A percentile compares a stretch with the other conserved stretches of the same genome.
Evolutionary conservation across 2,797 vertebrate species (phyloP).

Genomic region (Fratercula arctica): DNA sequence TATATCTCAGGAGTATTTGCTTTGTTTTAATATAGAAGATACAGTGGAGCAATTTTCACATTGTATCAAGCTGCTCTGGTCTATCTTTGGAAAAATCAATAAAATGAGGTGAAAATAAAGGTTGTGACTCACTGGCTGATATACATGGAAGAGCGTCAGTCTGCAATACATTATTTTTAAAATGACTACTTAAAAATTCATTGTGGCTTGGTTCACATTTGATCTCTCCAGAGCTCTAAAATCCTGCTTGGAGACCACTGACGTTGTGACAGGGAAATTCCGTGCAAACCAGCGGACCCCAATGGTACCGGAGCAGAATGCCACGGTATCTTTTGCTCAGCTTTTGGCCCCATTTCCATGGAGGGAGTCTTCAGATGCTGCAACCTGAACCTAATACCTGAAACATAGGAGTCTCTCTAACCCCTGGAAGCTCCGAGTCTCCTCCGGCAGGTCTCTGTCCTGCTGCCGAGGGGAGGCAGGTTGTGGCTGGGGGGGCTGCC

Average conservation of each 20-base stretch:
- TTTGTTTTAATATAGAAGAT: background rate
- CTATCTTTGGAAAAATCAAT: slow-evolving; percentile 40
- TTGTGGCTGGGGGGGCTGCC: background rate
- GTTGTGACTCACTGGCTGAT: background rate
- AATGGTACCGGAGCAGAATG: background rate
- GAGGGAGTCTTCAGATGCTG: background rate
- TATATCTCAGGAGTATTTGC: background rate
- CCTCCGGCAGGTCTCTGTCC: background rate
- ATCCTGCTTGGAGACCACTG: background rate
- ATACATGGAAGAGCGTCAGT: background rate
- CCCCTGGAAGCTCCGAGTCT: background rate
- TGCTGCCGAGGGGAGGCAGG: background rate
- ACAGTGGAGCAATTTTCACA: background rate
- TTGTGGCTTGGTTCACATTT: background rate
- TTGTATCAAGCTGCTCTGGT: background rate
- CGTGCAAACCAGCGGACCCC: rapidly evolving
- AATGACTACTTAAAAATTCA: background rate
- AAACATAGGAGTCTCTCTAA: background rate
- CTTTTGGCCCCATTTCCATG: background rate
- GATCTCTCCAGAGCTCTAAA: background rate
- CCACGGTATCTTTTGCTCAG: background rate
- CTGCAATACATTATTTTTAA: background rate
- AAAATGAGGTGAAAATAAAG: background rate
- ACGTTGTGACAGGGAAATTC: background rate
- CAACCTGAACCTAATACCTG: background rate